Conservation (phyloP, 2,113 vertebrate genomes). For the Hippocampus guttulatus region DNA sequence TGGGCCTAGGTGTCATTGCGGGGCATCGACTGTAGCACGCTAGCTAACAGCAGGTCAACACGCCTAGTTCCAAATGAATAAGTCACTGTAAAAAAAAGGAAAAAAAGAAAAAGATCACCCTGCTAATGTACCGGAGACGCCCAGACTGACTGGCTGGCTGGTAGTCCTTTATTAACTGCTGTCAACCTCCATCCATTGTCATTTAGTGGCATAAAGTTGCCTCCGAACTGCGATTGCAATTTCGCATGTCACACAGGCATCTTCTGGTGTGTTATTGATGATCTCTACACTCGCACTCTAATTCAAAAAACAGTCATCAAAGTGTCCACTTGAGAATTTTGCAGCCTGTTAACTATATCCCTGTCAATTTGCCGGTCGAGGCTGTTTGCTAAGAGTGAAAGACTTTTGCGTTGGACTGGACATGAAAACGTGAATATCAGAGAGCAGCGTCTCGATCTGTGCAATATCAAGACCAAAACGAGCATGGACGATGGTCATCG, state of each 20-base stretch:
- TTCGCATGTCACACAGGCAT: slow-evolving; percentile 3
- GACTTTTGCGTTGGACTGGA: slow-evolving; percentile 49
- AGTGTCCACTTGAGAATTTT: neutral
- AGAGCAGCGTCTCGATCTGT: slow-evolving; percentile 70
- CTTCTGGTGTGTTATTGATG: slow-evolving; percentile 3
- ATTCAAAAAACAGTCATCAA: neutral
- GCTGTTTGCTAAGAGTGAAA: slow-evolving; percentile 36
- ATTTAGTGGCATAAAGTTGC: slow-evolving; percentile 9
- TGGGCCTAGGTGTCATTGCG: slow-evolving; percentile 61
- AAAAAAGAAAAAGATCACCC: slow-evolving; percentile 28
- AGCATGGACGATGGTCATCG: slow-evolving; percentile 52
- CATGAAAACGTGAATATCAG: slow-evolving; percentile 77
- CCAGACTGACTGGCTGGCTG: slow-evolving; percentile 45
- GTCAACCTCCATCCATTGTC: slow-evolving; percentile 25
- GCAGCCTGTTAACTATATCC: slow-evolving; percentile 7
- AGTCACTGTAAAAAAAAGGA: slow-evolving; percentile 11
- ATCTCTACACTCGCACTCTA: slow-evolving; percentile 5
- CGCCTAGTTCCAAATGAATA: slow-evolving; percentile 52
- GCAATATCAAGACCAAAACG: slow-evolving; percentile 70
- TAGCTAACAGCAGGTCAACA: slow-evolving; percentile 44
- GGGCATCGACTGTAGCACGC: slow-evolving; percentile 59
- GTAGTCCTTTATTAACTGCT: slow-evolving; percentile 19
- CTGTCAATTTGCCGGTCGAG: slow-evolving; percentile 29
- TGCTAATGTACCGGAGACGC: slow-evolving; percentile 61
- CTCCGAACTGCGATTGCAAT: neutral